phyloP scores from a whole-genome alignment of 2,113 vertebrate species.

The Speoplatyrhinus poulsoni region DNA sequence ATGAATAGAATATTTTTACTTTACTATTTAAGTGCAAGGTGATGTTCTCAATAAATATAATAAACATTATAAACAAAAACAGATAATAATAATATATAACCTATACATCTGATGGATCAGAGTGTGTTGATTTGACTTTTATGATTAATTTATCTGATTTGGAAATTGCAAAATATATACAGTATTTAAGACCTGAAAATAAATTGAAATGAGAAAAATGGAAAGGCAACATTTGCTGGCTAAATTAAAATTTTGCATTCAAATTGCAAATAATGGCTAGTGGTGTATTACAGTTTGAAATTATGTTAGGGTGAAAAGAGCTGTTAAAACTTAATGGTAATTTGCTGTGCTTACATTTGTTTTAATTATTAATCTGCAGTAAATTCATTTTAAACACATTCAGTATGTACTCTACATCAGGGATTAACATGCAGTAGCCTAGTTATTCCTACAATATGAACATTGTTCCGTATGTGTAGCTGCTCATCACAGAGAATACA shows the following conservation, averaged over 20 bases:
- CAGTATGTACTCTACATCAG: too few relatives aligned
- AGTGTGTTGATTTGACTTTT: not conserved
- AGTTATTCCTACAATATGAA: too few relatives aligned
- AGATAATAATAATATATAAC: too few relatives aligned
- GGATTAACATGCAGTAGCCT: too few relatives aligned
- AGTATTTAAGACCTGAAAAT: not conserved
- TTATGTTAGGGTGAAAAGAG: too few relatives aligned
- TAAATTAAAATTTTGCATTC: not conserved
- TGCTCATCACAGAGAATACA: constrained; percentile 21
- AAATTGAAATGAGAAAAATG: not conserved
- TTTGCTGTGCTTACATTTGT: too few relatives aligned
- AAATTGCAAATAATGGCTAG: too few relatives aligned
- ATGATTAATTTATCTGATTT: not conserved
- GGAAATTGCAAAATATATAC: not conserved
- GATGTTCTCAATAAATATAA: not conserved
- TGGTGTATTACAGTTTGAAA: too few relatives aligned
- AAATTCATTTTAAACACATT: too few relatives aligned
- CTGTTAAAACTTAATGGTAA: too few relatives aligned
- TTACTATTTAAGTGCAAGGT: not conserved
- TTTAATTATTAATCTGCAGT: too few relatives aligned
- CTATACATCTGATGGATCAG: not conserved
- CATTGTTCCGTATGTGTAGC: not conserved
- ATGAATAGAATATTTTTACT: constrained; percentile 32
- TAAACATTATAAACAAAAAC: not conserved
- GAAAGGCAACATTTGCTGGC: not conserved